Base-by-base conservation (phyloP, 2,113 vertebrate species). In the Oophaga pumilio region DNA sequence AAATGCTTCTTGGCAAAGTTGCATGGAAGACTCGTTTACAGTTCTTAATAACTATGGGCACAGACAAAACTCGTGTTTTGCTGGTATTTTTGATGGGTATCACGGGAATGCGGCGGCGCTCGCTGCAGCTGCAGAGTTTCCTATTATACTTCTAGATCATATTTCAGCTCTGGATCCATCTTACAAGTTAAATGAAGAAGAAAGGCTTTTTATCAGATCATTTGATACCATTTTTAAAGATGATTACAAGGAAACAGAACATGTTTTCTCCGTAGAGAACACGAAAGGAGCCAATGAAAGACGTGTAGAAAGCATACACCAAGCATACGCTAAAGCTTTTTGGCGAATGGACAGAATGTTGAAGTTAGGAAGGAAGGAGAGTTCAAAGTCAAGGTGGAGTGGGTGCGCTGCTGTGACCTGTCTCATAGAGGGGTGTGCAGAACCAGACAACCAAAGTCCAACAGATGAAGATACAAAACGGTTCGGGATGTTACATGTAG, bases 311-410 rank as follows among this genome's bases (percentile, higher is more conserved):
- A 76, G 88, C 57, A 88, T 91, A 82, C 94, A 94, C 85, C 90
- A 87, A 88, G 92, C 89, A 0, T 93, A 93, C 9, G 93, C 90
- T 1, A 92, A 92, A 26, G 90, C 93, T 0, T 95, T 95, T 10
- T 93, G 91, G 90, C 93, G 93, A 89, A 94, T 93, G 93, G 94
- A 95, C 0, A 92, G 90, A 73, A 91, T 95, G 76, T 87, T 94
- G 71, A 49, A 87, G 6, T 91, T 94, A 1, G 93, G 93, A 79
- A 94, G 93, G 60, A 90, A 91, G 0, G 92, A 96, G 82, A 53
- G 49, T 8, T 95, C 93, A 73, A 89, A 89, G 88, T 89, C 93
- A 82, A 85, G 52, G 26, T 95, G 94, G 92, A 95, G 92, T 2
- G 92, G 94, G 74, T 94, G 93, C 53, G 92, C 93, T 8, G 91